These are phyloP conservation scores for Sander vitreus DNA, from an alignment of 2,113 vertebrate species.

Conservation along the genomic window DNA sequence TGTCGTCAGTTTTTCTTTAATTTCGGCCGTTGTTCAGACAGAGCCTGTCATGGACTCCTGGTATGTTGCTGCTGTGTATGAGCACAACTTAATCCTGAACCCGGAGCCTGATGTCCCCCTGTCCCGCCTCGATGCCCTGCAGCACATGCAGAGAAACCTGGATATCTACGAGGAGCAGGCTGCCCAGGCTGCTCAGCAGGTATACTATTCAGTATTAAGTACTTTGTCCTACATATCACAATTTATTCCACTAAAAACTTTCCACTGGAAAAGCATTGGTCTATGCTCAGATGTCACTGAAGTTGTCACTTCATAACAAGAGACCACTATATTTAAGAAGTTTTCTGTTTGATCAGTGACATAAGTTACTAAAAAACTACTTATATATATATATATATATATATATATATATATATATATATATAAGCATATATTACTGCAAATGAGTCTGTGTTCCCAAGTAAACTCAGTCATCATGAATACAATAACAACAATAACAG, in stretches of 20 bases:
- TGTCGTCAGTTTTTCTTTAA: not conserved
- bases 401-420: no score
- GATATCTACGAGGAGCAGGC: conserved; percentile 90
- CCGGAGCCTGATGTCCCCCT: conserved; percentile 72
- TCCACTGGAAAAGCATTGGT: not conserved
- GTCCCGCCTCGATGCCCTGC: conserved; percentile 85
- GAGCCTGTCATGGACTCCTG: not conserved
- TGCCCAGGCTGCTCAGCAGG: conserved; percentile 85
- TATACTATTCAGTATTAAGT: conserved; percentile 46
- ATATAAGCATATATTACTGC: no score
- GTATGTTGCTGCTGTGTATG: conserved; percentile 92
- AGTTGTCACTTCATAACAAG: no score
- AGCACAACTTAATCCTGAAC: conserved; percentile 87
- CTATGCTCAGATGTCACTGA: not conserved
- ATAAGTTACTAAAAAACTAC: no score
- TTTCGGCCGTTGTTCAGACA: not conserved
- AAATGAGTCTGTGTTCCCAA: no score
- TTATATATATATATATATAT: no score
- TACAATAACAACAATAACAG: no score
- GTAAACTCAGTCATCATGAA: no score
- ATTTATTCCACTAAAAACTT: not conserved
- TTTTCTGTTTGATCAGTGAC: no score
- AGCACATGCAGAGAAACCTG: conserved; percentile 89
- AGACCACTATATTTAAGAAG: no score
- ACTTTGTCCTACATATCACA: not conserved